phyloP scores from a whole-genome alignment of 1,140 invertebrate species.

The Euwallacea fornicatus region DNA sequence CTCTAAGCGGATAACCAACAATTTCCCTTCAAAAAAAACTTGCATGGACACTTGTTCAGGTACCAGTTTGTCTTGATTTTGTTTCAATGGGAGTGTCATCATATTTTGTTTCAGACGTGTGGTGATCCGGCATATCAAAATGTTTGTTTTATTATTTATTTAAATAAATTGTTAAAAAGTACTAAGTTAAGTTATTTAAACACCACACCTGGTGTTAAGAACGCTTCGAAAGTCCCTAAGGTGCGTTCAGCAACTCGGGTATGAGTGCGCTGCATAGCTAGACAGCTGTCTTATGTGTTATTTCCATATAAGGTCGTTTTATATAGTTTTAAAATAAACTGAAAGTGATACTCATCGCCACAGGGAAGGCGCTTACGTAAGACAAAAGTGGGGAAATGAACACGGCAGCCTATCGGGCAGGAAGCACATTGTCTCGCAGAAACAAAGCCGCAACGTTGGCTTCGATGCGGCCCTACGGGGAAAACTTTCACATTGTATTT shows the following conservation, averaged over 20 bases:
- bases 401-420: constrained; percentile 25
- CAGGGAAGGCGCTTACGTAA: constrained; percentile 15
- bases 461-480: not conserved
- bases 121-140: no score
- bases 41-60: constrained; percentile 59
- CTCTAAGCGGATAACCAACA: constrained; percentile 65
- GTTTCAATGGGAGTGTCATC: no score
- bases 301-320: not conserved
- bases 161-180: no score
- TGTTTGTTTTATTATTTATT: no score
- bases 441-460: constrained; percentile 21
- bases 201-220: no score
- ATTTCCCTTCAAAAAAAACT: constrained; percentile 60
- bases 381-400: constrained; percentile 30
- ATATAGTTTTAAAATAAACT: constrained; percentile 7
- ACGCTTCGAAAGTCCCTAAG: no score
- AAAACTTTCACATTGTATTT: constrained; percentile 19
- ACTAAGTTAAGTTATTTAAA: no score
- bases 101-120: no score
- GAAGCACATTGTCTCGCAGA: constrained; percentile 15
- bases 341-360: constrained; percentile 22
- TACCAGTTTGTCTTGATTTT: constrained; percentile 14
- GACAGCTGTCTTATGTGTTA: no score
- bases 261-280: no score
- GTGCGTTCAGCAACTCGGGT: no score